These are phyloP conservation scores for Eurois occulta DNA, from an alignment of 2,888 invertebrate species.

Conservation along the genomic window DNA sequence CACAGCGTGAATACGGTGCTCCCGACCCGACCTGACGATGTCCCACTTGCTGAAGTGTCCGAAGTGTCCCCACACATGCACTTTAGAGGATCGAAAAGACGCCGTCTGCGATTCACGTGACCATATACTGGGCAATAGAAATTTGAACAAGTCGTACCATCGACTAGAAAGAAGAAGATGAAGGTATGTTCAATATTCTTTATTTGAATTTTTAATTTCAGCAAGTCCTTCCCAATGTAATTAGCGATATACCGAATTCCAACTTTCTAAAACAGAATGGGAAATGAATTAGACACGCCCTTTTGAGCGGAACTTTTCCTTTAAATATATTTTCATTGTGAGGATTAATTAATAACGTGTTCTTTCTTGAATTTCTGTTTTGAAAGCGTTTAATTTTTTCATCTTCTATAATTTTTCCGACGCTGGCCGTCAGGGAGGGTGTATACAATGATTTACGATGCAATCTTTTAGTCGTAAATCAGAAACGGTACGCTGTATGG, in stretches of 20 bases:
- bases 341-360: conserved; percentile 79
- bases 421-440: conserved; percentile 70
- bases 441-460: conserved; percentile 84
- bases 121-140: too few relatives aligned
- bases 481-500: conserved; percentile 76
- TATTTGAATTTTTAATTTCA: conserved; percentile 17
- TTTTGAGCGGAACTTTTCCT: conserved; percentile 52
- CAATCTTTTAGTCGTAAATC: conserved; percentile 88
- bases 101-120: neutral
- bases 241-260: conserved; percentile 40
- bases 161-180: too few relatives aligned
- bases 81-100: neutral
- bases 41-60: too few relatives aligned
- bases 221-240: conserved; percentile 22
- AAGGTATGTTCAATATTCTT: neutral
- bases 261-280: conserved; percentile 39
- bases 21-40: too few relatives aligned
- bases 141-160: neutral
- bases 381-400: conserved; percentile 74
- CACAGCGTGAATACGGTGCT: too few relatives aligned
- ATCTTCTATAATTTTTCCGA: conserved; percentile 77
- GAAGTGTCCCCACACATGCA: neutral
- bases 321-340: conserved; percentile 76
- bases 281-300: conserved; percentile 34
- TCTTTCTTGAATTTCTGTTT: conserved; percentile 75